These are phyloP conservation scores for Drosophila recens DNA, from an alignment of 2,888 invertebrate species.

Conservation along the genomic window DNA sequence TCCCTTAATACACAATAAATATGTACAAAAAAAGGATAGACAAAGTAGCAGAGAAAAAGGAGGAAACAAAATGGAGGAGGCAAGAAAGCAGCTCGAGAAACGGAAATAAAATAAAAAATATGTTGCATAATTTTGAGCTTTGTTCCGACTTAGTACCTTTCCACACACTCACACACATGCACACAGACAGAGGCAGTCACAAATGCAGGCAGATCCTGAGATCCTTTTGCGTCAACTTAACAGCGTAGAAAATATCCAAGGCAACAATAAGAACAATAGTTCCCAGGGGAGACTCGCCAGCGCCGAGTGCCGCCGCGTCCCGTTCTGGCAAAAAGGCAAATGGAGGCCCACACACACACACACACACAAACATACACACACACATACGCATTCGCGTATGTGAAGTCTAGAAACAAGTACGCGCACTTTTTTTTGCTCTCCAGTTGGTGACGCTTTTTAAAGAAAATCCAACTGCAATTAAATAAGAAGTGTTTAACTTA, in stretches of 20 bases:
- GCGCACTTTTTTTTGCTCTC: no score
- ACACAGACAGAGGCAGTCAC: conserved; percentile 20
- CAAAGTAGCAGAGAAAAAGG: neutral
- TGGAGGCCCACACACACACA: conserved; percentile 28
- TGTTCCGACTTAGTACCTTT: conserved; percentile 82
- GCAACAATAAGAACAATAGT: conserved; percentile 83
- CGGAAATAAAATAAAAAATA: conserved; percentile 77
- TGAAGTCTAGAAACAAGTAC: no score
- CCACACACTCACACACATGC: conserved; percentile 42
- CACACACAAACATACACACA: no score
- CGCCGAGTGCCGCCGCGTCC: conserved; percentile 42
- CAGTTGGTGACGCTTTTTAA: no score
- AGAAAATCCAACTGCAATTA: no score
- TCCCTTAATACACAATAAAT: conserved; percentile 61
- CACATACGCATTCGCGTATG: no score
- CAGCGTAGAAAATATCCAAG: conserved; percentile 79
- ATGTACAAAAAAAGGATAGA: conserved; percentile 30
- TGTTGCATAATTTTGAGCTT: conserved; percentile 83
- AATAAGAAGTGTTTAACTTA: no score
- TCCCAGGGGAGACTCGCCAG: conserved; percentile 76
- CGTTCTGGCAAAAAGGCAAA: conserved; percentile 74
- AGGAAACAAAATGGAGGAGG: conserved; percentile 7
- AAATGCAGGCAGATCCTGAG: conserved; percentile 72
- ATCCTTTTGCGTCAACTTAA: conserved; percentile 82
- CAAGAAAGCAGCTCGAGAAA: conserved; percentile 42